Base-by-base conservation (phyloP, 1,140 invertebrate species). In the Venustaconcha ellipsiformis region DNA sequence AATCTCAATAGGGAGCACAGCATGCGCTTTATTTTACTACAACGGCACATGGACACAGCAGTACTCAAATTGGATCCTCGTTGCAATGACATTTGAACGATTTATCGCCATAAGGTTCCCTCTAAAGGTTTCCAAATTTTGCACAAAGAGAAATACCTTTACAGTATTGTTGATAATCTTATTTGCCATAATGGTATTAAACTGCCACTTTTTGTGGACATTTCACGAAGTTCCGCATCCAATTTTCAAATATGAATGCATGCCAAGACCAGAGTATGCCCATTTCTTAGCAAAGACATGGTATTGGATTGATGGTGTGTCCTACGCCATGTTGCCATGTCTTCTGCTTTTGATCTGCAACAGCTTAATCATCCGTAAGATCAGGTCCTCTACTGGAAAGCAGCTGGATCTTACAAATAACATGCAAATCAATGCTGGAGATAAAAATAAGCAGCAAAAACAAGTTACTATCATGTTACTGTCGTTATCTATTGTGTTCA, bases 51-150 rank as follows among this genome's bases (percentile, higher is more conserved):
- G 80, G 55, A 74, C 76, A 11, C 75, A 78, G 71, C 82, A 81
- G 60, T 85, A 83, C 63, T 74, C 84, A 18, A 87, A 86, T 65
- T 87, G 86, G 86, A 65, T 87, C 18, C 77, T 87, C 1, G 86
- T 87, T 17, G 76, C 80, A 63, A 85, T 87, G 83, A 84, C 86
- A 8, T 62, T 84, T 13, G 86, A 87, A 71, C 75, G 86, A 2
- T 87, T 85, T 67, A 77, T 86, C 11, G 86, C 86, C 18, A 82
- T 87, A 13, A 83, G 80, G 79, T 86, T 86, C 55, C 86, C 86
- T 0, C 72, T 87, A 4, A 78, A 80, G 37, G 82, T 87, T 1
- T 80, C 78, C 26, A 70, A 80, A 23, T 62, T 84, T 12, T 86
- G 81, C 66, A 66, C 79, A 26, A 76, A 72, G 37, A 60, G 57